Base-by-base conservation (phyloP, 1,140 invertebrate genomes). In the Hypothenemus hampei region DNA sequence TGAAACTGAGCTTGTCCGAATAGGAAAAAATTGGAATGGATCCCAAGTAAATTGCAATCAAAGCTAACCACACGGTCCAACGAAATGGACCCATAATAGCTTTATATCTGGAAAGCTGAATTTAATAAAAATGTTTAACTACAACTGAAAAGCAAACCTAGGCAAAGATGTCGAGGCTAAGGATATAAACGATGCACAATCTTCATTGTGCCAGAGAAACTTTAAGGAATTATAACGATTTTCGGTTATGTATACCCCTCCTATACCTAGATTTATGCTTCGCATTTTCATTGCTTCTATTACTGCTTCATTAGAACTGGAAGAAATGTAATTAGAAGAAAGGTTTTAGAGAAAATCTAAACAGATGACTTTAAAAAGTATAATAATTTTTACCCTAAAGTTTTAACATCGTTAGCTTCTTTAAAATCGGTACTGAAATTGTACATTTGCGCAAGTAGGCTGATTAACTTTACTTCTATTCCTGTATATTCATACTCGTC, bases 41-140 rank as follows among this genome's bases (percentile, higher is more conserved):
- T 4, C 83, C 73, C n/a, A 88, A 68, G 60, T 89, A 89, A 1
- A 79, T 77, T 4, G 79, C 69, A 5, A 81, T 85, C 8, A 89
- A 60, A 8, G 81, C 75, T 4, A 87, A 68, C 86, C 86, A 89
- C 3, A 87, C 85, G 6, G 80, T 78, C 78, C 83, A 85, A 54
- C 85, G 80, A 59, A 89, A 89, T 0, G 86, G 86, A 8, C 86
- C 85, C 71, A 89, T 78, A 31, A 89, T 86, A n/a, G 86, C 86
- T 29, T 84, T 79, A 68, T 87, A 87, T 62, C 83, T 85, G 59
- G 37, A 71, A 72, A 64, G 46, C 37, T 11, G 19, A 15, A 39
- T 35, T 16, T 7, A 11, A 15, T 29, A n/a, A n/a, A n/a, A n/a
- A 6, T 0, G 26, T 6, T 29, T 6, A 29, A 29, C 26, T 7